These are phyloP conservation scores for Morus bassanus DNA, from an alignment of 2,797 vertebrate genomes.

Conservation along the genomic window DNA sequence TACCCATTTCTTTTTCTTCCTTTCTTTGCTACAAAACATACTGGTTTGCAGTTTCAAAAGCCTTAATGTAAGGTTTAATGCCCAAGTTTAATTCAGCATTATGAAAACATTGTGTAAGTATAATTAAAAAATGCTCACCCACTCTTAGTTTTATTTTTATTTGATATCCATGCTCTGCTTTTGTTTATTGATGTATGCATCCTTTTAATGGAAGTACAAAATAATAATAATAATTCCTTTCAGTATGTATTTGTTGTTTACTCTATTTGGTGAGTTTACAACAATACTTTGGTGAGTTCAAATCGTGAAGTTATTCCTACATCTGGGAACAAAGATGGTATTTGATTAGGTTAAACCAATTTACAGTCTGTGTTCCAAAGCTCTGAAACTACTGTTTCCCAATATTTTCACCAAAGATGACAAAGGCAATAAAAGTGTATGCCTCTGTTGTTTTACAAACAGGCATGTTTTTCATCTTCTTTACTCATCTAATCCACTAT, in stretches of 20 bases:
- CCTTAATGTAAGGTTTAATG: background rate
- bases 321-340: background rate
- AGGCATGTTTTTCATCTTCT: constrained; percentile 37
- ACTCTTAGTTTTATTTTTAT: background rate
- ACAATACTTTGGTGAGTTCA: background rate
- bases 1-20: background rate
- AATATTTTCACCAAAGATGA: background rate
- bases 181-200: background rate
- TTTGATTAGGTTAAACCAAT: background rate
- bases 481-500: background rate
- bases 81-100: background rate
- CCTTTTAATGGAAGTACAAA: background rate
- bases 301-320: background rate
- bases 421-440: background rate
- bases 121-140: background rate
- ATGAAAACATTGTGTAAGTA: background rate
- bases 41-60: background rate
- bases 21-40: background rate
- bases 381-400: background rate
- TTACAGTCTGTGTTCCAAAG: background rate
- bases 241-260: background rate
- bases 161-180: background rate
- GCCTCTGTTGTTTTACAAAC: background rate
- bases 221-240: background rate
- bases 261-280: background rate